Base-by-base conservation (phyloP, 2,113 vertebrate species). In the Neodontobutis hainanensis region DNA sequence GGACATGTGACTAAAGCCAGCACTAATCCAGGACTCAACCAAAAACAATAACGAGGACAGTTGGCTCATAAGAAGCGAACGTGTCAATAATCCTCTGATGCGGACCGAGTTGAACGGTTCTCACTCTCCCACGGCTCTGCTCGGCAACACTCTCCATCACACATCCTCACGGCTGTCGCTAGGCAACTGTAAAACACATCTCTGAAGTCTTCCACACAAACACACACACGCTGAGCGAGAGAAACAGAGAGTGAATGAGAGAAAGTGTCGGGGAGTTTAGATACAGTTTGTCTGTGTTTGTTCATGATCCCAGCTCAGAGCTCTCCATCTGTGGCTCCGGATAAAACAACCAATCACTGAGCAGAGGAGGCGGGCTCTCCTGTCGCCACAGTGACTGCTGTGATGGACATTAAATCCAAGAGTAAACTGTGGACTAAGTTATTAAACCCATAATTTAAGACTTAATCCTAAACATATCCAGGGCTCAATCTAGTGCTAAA, bases 251-350 rank as follows among this genome's bases (percentile, higher is more conserved):
- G 19, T 27, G 19, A 27, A 27, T 27, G 10, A 35, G 32, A 35
- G 52, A 55, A 34, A 55, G 35, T 7, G 35, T 36, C 35, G 12
- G 36, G 19, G 52, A 55, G 52, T 55, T 55, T 55, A 55, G 52
- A 34, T 55, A 55, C 35, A 55, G 52, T 55, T 55, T 55, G 52
- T 55, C 52, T 55, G 52, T 55, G 52, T 55, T 55, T 55, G 52
- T 34, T 36, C 34, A 55, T 55, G 52, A 38, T 55, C 52, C 52
- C 14, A n/a, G 52, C 52, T 55, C 52, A 36, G 52, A 55, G 52
- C 52, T 50, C 52, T 55, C 52, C 52, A 55, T 55, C 52, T 55
- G 52, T 36, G 52, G 32, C 34, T 55, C 52, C 32, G 10, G 12
- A 14, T 11, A 36, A 38, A n/a, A 55, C 4, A 55, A 8, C 38